phyloP scores from a whole-genome alignment of 2,113 vertebrate genomes.

The Chunga burmeisteri region DNA sequence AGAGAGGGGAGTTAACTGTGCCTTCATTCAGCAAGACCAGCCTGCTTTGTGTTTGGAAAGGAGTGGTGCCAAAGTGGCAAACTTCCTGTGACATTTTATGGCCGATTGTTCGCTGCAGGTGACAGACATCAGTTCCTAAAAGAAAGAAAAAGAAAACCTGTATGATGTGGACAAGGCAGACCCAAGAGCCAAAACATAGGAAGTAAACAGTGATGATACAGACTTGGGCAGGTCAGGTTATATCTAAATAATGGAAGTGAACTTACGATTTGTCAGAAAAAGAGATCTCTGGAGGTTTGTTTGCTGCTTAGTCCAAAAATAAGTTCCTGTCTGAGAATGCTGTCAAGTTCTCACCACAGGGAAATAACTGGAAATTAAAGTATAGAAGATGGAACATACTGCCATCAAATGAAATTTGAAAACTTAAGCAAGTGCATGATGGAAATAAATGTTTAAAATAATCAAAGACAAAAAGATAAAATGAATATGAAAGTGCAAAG shows the following conservation, averaged over 20 bases:
- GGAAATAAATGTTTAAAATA: background rate
- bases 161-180: background rate
- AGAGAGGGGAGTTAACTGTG: background rate
- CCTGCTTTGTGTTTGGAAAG: background rate
- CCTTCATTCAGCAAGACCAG: background rate
- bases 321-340: background rate
- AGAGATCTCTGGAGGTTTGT: background rate
- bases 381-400: background rate
- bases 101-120: background rate
- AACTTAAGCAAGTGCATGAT: background rate
- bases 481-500: background rate
- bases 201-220: background rate
- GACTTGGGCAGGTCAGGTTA: background rate
- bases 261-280: background rate
- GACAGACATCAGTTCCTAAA: background rate
- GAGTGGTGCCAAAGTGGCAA: background rate
- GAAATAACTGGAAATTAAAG: background rate
- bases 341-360: background rate
- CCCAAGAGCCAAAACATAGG: background rate
- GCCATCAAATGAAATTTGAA: background rate
- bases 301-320: background rate
- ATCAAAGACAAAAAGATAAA: background rate
- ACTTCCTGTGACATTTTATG: background rate
- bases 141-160: background rate
- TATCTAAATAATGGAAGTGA: background rate